Conservation (phyloP, 1,140 invertebrate species). For the Archegozetes longisetosus region DNA sequence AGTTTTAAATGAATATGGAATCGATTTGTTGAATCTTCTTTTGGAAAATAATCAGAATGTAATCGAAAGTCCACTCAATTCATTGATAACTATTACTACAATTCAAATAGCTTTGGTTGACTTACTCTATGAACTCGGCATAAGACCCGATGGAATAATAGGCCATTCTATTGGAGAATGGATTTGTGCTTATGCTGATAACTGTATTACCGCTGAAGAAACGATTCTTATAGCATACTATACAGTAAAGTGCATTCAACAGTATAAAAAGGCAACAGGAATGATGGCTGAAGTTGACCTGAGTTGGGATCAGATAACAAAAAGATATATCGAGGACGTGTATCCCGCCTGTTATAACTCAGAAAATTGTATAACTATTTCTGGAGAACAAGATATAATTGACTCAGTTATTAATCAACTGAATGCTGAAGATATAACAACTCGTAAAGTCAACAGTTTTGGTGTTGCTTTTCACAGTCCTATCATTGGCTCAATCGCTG, state of each 20-base stretch:
- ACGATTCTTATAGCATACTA: conserved; percentile 77
- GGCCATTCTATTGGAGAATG: conserved; percentile 96
- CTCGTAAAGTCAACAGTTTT: too few relatives aligned
- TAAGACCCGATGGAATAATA: conserved; percentile 78
- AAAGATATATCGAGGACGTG: conserved; percentile 55
- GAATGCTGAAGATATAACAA: too few relatives aligned
- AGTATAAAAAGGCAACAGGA: conserved; percentile 50
- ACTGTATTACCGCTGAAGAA: conserved; percentile 77
- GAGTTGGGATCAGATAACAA: conserved; percentile 63
- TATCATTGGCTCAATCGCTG: conserved; percentile 66
- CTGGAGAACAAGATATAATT: too few relatives aligned
- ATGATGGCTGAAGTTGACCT: conserved; percentile 66
- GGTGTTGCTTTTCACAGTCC: conserved; percentile 86
- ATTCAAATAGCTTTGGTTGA: too few relatives aligned
- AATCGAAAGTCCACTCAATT: neutral
- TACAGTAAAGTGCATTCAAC: conserved; percentile 50
- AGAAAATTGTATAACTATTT: too few relatives aligned
- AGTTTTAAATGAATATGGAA: too few relatives aligned
- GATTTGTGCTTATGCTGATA: too few relatives aligned
- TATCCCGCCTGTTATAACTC: too few relatives aligned
- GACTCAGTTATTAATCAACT: conserved; percentile 51
- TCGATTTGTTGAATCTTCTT: too few relatives aligned
- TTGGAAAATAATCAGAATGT: neutral
- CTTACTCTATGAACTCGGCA: conserved; percentile 52
- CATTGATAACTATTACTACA: conserved; percentile 82